Evolutionary conservation across 2,113 vertebrate genomes (phyloP).

Genomic region (Delphinus delphis): DNA sequence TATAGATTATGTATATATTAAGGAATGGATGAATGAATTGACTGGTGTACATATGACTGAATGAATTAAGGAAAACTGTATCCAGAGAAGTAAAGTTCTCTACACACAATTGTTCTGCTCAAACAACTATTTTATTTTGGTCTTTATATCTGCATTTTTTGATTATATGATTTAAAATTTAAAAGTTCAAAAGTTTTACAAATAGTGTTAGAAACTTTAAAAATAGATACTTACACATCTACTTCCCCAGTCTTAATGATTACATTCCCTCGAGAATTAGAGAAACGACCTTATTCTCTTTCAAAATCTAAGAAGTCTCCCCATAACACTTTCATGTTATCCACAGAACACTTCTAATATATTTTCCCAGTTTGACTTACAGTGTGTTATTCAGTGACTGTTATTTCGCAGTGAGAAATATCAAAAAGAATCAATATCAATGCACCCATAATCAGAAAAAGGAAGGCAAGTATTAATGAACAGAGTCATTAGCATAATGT

Average conservation of each 20-base stretch:
- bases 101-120: neutral
- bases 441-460: neutral
- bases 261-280: neutral
- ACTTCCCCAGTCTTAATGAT: neutral
- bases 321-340: neutral
- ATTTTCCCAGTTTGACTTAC: neutral
- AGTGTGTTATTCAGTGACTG: neutral
- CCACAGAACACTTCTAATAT: neutral
- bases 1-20: neutral
- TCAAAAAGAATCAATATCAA: neutral
- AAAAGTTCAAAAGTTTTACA: neutral
- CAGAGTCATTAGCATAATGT: neutral
- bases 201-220: neutral
- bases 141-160: neutral
- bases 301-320: neutral
- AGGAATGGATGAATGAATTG: neutral
- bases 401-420: neutral
- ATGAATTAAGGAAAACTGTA: neutral
- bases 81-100: neutral
- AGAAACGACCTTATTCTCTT: neutral
- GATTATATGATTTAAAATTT: neutral
- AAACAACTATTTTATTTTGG: neutral
- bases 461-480: neutral
- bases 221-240: neutral
- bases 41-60: neutral